Base-by-base conservation (phyloP, 2,113 vertebrate species). In the Bettongia penicillata region DNA sequence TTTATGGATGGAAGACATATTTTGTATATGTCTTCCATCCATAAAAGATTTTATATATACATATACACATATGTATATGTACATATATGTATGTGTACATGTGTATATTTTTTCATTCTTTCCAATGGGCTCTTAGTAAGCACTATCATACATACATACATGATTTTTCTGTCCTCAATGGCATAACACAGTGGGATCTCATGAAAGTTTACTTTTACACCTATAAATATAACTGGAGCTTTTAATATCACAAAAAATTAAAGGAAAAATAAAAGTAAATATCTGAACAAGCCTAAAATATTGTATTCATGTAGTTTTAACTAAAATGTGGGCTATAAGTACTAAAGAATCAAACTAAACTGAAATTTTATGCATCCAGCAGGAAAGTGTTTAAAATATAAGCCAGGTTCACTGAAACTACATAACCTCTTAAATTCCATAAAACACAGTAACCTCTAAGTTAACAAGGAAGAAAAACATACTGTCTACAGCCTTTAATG, bases 351-450 rank as follows among this genome's bases (percentile, higher is more conserved):
- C n/a, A 93, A 68, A 8, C 8, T 19, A 93, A 90, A 91, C 91
- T 51, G 52, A 53, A 43, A 0, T 51, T 77, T 48, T 77, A 2
- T 37, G 24, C 48, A 68, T 93, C 92, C 57, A 91, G 51, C 16
- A 84, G 84, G n/a, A 95, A 92, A 95, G 84, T 28, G n/a, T 50
- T 89, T 53, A 94, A 91, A 68, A 61, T 28, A 10, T 92, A 61
- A 49, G 31, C 19, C 24, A n/a, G 31, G 2, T 31, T 68, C 49
- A 48, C 28, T 26, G 91, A 84, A 96, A 92, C 52, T 8, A 53
- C 2, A 94, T 0, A 49, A 8, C 10, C 89, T 57, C 48, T 8
- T 53, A 43, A 91, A 22, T 51, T 53, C 37, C 53, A 94, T 94
- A 48, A 91, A 90, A 49, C 43, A 43, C 37, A 84, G n/a, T 84